Evolutionary conservation across 2,797 vertebrate species (phyloP).

Genomic region (Neoniphon sammara): DNA sequence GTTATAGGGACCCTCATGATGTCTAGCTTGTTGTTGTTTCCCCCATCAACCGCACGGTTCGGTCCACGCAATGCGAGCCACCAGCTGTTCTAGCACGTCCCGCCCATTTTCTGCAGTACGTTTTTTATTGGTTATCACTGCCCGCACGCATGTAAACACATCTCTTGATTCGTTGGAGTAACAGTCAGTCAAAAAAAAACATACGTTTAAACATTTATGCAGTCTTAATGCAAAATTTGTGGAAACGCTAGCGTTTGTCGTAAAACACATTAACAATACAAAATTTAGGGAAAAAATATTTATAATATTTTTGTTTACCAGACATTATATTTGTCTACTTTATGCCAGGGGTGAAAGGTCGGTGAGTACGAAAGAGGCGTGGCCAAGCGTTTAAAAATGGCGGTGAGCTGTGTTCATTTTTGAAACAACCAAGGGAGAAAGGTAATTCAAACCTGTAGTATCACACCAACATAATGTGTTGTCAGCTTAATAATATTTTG

Average conservation of each 20-base stretch:
- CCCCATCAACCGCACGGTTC: constrained; percentile 63
- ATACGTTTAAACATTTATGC: not conserved
- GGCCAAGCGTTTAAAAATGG: too few relatives aligned
- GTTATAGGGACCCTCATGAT: constrained; percentile 78
- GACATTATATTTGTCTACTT: too few relatives aligned
- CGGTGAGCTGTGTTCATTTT: too few relatives aligned
- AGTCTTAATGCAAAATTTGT: not conserved
- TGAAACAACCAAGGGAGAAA: not conserved
- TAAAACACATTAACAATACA: too few relatives aligned
- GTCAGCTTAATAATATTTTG: too few relatives aligned
- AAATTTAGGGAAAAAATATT: too few relatives aligned
- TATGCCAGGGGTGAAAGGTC: too few relatives aligned
- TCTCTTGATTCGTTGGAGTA: constrained; percentile 53
- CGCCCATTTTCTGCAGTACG: constrained; percentile 42
- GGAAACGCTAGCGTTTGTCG: not conserved
- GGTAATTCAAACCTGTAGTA: too few relatives aligned
- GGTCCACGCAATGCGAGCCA: constrained; percentile 26
- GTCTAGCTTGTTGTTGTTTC: constrained; percentile 75
- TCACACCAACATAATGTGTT: too few relatives aligned
- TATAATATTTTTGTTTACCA: too few relatives aligned
- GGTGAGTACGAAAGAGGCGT: too few relatives aligned
- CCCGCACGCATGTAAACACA: not conserved
- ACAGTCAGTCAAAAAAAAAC: constrained; percentile 55
- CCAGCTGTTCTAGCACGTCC: constrained; percentile 52
- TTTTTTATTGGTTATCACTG: constrained; percentile 62